A percentile compares a stretch with the other conserved stretches of the same genome.
These are phyloP conservation scores for Dendrolimus pini DNA, from an alignment of 2,888 invertebrate species.

Conservation along the genomic window DNA sequence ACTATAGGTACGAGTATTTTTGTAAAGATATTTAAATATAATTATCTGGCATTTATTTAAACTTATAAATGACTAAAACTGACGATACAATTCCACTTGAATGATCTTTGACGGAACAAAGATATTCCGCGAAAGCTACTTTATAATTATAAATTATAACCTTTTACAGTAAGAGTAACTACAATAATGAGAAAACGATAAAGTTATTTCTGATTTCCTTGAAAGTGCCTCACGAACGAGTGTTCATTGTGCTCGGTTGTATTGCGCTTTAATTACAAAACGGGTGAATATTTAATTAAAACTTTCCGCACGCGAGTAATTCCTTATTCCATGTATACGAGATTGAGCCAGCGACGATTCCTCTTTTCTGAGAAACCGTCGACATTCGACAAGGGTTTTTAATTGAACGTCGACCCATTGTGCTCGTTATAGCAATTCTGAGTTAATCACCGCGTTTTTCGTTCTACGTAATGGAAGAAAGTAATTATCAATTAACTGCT, in stretches of 20 bases:
- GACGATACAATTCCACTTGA: no score
- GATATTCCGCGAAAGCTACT: constrained; percentile 5
- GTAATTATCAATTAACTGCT: constrained; percentile 75
- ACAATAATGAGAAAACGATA: constrained; percentile 32
- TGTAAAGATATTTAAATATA: no score
- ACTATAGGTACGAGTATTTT: no score
- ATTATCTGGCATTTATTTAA: no score
- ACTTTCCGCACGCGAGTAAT: constrained; percentile 72
- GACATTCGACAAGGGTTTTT: constrained; percentile 72
- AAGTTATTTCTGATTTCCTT: constrained; percentile 50
- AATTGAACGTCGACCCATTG: constrained; percentile 72
- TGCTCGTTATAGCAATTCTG: constrained; percentile 72
- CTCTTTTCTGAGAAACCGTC: constrained; percentile 61
- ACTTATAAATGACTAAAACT: no score
- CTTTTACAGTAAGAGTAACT: constrained; percentile 4
- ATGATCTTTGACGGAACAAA: no score
- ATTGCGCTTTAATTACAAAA: constrained; percentile 72
- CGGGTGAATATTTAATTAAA: constrained; percentile 74
- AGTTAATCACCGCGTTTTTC: constrained; percentile 73
- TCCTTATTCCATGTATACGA: constrained; percentile 72
- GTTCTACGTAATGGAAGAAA: constrained; percentile 72
- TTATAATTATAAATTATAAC: no score
- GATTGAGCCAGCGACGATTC: constrained; percentile 68
- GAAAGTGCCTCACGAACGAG: constrained; percentile 42
- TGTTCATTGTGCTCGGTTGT: constrained; percentile 59